Base-by-base conservation (phyloP, 2,888 invertebrate genomes). In the Ferdinandea cuprea region DNA sequence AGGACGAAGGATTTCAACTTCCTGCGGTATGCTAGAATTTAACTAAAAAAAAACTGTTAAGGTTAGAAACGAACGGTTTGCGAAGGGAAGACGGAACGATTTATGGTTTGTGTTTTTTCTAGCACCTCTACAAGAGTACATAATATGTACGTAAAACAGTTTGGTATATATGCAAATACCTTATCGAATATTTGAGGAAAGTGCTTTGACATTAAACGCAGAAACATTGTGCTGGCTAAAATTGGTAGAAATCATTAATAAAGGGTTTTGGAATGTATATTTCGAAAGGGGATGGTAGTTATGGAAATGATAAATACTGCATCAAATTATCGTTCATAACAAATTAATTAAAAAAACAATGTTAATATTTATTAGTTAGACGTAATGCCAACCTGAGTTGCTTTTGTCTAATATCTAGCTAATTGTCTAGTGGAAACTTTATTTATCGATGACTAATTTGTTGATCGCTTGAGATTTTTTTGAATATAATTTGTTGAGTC, bases 1-100 rank as follows among this genome's bases (percentile, higher is more conserved):
- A 76, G 90, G 89, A 85, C 88, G 86, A 7, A 84, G 73, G n/a
- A 65, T 25, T 50, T 85, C 69, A 32, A 85, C 74, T 71, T 84
- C 72, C 44, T 78, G 76, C 17, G 83, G 78, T 54, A 79, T 76
- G 35, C 74, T 78, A 15, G 76, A 83, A 73, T 85, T 72, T 72
- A 83, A 50, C 85, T 84, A 56, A 46, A 46, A 37, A 68, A 4
- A 32, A 4, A 44, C 11, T 9, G 8, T 6, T 13, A 25, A 25
- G 2, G 25, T 63, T 63, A 63, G 42, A 30, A 11, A 21, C 13
- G 9, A n/a, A 6, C n/a, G n/a, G n/a, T 13, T 9, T 21, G 6
- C 5, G 9, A 25, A 46, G 0, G 7, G 15, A 13, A n/a, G 44
- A n/a, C 1, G n/a, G 15, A 17, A 1, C 7, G 21, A 25, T 44